Conservation (phyloP, 2,797 vertebrate genomes). For the Sciurus carolinensis region DNA sequence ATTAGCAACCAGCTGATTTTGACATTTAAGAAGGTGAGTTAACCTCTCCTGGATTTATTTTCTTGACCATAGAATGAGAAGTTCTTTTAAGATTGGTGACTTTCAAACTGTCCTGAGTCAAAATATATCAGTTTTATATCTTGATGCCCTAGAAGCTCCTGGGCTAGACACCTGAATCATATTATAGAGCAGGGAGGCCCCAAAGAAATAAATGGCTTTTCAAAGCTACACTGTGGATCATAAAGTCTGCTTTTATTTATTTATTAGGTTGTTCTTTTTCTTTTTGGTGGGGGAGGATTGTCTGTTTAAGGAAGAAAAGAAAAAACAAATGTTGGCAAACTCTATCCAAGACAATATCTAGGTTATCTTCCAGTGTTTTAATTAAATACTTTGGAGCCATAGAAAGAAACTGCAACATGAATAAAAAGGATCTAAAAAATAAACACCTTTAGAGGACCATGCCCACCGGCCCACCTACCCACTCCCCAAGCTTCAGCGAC, state of each 20-base stretch:
- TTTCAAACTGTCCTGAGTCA: background rate
- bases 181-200: background rate
- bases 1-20: background rate
- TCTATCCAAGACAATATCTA: background rate
- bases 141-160: background rate
- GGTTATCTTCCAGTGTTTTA: constrained; percentile 18
- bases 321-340: background rate
- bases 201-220: background rate
- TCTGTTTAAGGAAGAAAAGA: background rate
- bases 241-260: background rate
- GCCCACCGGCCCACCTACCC: too few relatives aligned
- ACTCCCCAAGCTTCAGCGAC: too few relatives aligned
- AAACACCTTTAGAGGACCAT: background rate
- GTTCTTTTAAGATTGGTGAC: background rate
- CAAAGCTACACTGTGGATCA: background rate
- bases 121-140: background rate
- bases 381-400: constrained; percentile 41
- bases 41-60: background rate
- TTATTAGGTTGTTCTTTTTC: background rate
- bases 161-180: background rate
- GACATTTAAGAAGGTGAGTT: background rate
- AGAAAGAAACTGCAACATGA: constrained; percentile 33
- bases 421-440: background rate
- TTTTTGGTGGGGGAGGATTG: background rate
- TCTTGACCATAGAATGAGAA: background rate